Evolutionary conservation across 2,888 invertebrate species (phyloP).

Genomic region (Drosophila mercatorum): DNA sequence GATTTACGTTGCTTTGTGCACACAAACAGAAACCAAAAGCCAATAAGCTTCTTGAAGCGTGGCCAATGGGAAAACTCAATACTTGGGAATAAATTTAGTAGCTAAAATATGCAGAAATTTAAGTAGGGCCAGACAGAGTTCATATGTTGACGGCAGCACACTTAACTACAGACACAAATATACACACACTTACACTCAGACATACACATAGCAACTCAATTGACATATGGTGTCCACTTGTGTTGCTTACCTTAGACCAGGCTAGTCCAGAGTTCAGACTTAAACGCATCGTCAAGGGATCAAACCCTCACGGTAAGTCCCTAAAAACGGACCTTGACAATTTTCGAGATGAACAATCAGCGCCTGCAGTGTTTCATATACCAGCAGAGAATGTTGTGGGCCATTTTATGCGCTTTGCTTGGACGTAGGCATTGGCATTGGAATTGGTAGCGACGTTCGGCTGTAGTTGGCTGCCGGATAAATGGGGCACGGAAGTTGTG

Average conservation of each 20-base stretch:
- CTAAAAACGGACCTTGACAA: constrained; percentile 39
- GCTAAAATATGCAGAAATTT: constrained; percentile 58
- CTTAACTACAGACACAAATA: constrained; percentile 3
- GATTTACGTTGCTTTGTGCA: too few relatives aligned
- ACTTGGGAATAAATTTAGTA: constrained; percentile 29
- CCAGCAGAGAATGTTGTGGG: neutral
- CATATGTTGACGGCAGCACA: constrained; percentile 42
- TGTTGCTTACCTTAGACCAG: constrained; percentile 59
- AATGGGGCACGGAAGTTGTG: constrained; percentile 64
- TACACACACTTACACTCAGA: neutral
- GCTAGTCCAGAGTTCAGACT: constrained; percentile 44
- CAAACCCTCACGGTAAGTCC: constrained; percentile 9
- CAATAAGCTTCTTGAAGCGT: constrained; percentile 21
- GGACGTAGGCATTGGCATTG: constrained; percentile 19
- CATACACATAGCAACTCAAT: neutral
- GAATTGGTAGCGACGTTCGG: constrained; percentile 23
- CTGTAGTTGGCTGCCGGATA: constrained; percentile 46
- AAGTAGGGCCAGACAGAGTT: constrained; percentile 38
- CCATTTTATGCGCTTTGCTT: constrained; percentile 18
- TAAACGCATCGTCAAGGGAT: constrained; percentile 27
- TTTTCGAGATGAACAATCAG: constrained; percentile 59
- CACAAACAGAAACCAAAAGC: constrained; percentile 10
- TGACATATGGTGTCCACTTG: constrained; percentile 22
- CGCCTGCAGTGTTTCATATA: constrained; percentile 24
- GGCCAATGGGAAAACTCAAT: constrained; percentile 42